phyloP scores from a whole-genome alignment of 2,888 invertebrate genomes.

The Camptogramma bilineatum region DNA sequence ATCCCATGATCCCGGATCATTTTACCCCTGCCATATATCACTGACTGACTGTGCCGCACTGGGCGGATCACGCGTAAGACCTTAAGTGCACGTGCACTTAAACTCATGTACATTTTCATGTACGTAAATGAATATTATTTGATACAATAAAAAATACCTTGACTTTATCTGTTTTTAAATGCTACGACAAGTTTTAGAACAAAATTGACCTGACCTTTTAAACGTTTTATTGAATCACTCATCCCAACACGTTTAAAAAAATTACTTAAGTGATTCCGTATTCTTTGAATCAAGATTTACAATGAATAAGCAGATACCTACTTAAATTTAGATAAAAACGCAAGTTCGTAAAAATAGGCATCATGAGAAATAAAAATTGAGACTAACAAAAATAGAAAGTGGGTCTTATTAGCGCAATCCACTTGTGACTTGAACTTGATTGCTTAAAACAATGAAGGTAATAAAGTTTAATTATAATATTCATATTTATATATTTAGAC shows the following conservation, averaged over 20 bases:
- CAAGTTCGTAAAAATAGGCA: constrained; percentile 15
- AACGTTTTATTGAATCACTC: neutral
- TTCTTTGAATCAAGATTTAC: neutral
- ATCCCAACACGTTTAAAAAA: neutral
- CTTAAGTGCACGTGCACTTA: constrained; percentile 26
- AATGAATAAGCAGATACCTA: neutral
- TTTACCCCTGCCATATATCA: constrained; percentile 17
- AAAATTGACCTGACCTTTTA: neutral
- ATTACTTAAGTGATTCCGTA: neutral
- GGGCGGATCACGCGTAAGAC: constrained; percentile 26
- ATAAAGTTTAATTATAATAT: neutral
- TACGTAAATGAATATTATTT: neutral
- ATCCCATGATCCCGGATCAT: constrained; percentile 20
- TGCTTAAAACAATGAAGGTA: constrained; percentile 25
- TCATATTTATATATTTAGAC: neutral
- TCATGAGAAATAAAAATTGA: constrained; percentile 30
- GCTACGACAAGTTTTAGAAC: neutral
- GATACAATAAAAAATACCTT: neutral
- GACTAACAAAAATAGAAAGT: constrained; percentile 53
- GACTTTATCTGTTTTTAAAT: neutral
- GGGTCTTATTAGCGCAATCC: constrained; percentile 53
- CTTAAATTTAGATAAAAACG: neutral
- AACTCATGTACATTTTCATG: neutral
- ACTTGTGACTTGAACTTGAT: constrained; percentile 32
- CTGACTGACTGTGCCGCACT: constrained; percentile 19